Evolutionary conservation across 2,113 vertebrate genomes (phyloP).

Genomic region (Eidolon helvum): DNA sequence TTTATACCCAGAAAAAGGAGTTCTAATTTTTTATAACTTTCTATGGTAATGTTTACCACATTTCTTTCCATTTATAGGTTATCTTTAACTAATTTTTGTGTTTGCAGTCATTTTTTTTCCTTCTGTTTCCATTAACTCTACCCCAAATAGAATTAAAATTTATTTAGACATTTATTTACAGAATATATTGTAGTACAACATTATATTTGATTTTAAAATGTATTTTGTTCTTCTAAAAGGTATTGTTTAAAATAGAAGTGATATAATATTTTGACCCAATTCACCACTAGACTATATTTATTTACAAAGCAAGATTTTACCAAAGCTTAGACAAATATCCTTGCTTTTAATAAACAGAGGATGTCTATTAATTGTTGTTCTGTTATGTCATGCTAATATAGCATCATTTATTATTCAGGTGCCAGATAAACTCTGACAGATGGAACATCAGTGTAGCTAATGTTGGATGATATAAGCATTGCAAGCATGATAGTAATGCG

Average conservation of each 20-base stretch:
- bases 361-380: not conserved
- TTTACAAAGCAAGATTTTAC: not conserved
- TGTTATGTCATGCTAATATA: not conserved
- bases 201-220: not conserved
- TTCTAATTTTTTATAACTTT: not conserved
- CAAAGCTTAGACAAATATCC: not conserved
- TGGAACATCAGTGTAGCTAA: not conserved
- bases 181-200: not conserved
- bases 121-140: not conserved
- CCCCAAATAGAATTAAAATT: not conserved
- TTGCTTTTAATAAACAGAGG: conserved; percentile 23
- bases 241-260: not conserved
- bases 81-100: not conserved
- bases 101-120: not conserved
- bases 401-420: not conserved
- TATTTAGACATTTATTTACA: not conserved
- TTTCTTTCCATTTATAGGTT: not conserved
- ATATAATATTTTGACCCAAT: not conserved
- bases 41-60: not conserved
- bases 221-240: not conserved
- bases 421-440: conserved; percentile 23
- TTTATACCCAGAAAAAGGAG: not conserved
- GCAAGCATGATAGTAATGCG: not conserved
- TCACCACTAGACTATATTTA: not conserved
- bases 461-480: not conserved